A percentile compares a stretch with the other conserved stretches of the same genome.
phyloP scores from a whole-genome alignment of 2,797 vertebrate genomes.

The Sylvilagus floridanus region DNA sequence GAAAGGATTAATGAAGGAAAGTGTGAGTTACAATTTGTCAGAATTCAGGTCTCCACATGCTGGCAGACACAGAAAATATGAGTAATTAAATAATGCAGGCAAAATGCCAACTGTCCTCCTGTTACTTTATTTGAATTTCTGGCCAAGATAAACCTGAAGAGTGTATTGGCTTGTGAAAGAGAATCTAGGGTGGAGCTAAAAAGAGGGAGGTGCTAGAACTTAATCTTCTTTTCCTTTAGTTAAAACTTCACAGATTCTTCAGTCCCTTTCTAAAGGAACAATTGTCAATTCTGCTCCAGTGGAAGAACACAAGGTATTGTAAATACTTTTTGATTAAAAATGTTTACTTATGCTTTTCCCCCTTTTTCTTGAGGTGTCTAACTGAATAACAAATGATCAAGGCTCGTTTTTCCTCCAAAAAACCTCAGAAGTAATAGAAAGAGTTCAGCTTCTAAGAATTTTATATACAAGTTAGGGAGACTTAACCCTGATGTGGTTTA shows the following conservation, averaged over 20 bases:
- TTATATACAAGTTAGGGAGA: background rate
- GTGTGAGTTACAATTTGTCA: constrained; percentile 18
- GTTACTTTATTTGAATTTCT: constrained; percentile 23
- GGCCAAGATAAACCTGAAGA: constrained; percentile 24
- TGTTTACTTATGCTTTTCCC: constrained; percentile 55
- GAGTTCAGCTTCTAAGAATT: background rate
- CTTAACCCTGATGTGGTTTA: background rate
- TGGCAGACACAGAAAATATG: background rate
- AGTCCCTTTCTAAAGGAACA: constrained; percentile 60
- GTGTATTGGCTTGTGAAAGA: background rate
- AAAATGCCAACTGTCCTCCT: background rate
- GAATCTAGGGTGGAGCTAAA: constrained; percentile 40
- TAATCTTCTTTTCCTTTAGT: constrained; percentile 55
- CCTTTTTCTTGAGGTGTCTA: background rate
- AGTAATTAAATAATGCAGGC: background rate
- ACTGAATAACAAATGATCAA: background rate
- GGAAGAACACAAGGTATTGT: constrained; percentile 79
- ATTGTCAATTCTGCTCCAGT: constrained; percentile 39
- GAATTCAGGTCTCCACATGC: constrained; percentile 57
- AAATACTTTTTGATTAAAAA: constrained; percentile 72
- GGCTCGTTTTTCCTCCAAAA: rapidly evolving
- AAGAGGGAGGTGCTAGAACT: constrained; percentile 4
- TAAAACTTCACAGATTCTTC: constrained; percentile 62
- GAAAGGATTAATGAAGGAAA: background rate
- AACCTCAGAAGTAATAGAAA: background rate